phyloP scores from a whole-genome alignment of 92 coral and sea anemone genomes.

The Metridium senile region DNA sequence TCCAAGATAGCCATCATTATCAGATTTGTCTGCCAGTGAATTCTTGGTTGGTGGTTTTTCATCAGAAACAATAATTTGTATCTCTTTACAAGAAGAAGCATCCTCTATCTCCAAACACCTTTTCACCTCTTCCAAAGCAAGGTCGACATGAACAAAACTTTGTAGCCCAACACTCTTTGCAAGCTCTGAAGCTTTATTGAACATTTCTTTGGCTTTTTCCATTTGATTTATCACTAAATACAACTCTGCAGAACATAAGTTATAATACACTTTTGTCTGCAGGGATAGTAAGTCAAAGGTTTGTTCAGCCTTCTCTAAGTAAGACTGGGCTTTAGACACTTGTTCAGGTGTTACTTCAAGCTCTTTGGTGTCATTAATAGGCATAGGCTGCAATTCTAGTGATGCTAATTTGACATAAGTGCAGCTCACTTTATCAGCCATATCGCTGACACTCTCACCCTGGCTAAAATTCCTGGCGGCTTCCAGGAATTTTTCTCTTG shows the following conservation, averaged over 20 bases:
- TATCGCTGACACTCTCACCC: conserved; percentile 51
- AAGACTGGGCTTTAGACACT: conserved; percentile 38
- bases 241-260: conserved; percentile 67
- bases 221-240: conserved; percentile 34
- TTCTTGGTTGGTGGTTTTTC: conserved; percentile 2
- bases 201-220: conserved; percentile 63
- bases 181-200: conserved; percentile 45
- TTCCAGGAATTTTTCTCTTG: conserved; percentile 73
- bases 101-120: conserved; percentile 36
- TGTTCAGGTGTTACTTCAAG: conserved; percentile 23
- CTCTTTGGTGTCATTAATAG: conserved; percentile 17
- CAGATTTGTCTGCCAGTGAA: neutral
- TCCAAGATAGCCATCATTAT: conserved; percentile 56
- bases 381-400: conserved; percentile 49
- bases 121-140: conserved; percentile 35
- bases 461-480: conserved; percentile 66
- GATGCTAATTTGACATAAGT: conserved; percentile 71
- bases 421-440: conserved; percentile 59
- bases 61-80: neutral
- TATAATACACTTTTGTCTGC: conserved; percentile 60
- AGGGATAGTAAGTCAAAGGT: conserved; percentile 52
- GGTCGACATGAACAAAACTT: conserved; percentile 46
- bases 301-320: conserved; percentile 40
- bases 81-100: conserved; percentile 13
- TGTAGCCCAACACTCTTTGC: conserved; percentile 46